These are phyloP conservation scores for Noturus placidus DNA, from an alignment of 2,113 vertebrate species.

Conservation along the genomic window DNA sequence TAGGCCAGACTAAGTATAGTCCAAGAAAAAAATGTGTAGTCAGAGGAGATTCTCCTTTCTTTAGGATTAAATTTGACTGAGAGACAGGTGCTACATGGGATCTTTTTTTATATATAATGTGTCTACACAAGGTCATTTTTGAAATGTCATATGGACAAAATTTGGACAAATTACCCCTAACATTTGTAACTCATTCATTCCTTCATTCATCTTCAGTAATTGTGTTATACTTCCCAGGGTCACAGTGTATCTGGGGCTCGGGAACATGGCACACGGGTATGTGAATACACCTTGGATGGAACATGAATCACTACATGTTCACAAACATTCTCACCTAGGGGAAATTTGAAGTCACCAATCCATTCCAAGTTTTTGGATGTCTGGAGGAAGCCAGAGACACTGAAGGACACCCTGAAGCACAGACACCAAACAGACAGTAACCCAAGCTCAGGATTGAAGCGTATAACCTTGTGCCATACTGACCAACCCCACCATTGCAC, in stretches of 20 bases:
- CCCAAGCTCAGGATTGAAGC: not conserved
- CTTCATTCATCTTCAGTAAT: not conserved
- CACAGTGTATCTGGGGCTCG: not conserved
- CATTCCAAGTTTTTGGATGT: not conserved
- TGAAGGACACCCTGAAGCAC: not conserved
- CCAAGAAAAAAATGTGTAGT: not conserved
- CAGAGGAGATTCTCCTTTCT: not conserved
- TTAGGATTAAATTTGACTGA: not conserved
- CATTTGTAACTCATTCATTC: not conserved
- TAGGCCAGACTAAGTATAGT: slow-evolving; percentile 2
- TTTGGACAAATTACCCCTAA: not conserved
- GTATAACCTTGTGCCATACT: not conserved
- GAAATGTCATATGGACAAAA: not conserved
- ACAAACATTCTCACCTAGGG: not conserved
- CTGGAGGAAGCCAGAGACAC: not conserved
- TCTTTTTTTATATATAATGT: not conserved
- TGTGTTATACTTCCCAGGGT: not conserved
- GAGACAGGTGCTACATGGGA: not conserved
- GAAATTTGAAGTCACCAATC: not conserved
- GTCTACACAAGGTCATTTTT: not conserved
- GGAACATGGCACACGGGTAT: not conserved
- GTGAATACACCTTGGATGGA: not conserved
- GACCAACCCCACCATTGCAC: no score
- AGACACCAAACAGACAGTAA: not conserved
- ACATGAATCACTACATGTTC: not conserved